Evolutionary conservation across 2,113 vertebrate genomes (phyloP).

Genomic region (Corythornis vintsioides): DNA sequence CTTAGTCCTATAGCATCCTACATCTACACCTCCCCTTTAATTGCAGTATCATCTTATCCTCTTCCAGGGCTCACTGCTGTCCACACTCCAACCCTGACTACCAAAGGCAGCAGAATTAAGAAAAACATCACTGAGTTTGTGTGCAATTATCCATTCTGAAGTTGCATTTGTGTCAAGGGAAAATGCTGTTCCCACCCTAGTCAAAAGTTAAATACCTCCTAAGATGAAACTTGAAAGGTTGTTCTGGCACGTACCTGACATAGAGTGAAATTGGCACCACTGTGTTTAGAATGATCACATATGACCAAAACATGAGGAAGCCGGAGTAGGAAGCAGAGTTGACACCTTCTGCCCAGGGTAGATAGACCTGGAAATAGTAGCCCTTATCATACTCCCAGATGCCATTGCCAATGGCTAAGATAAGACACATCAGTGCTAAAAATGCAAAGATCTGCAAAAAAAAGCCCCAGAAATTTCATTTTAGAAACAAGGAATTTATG

Average conservation of each 20-base stretch:
- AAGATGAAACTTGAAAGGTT: neutral
- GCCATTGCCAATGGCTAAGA: slow-evolving; percentile 86
- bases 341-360: slow-evolving; percentile 79
- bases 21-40: neutral
- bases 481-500: neutral
- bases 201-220: neutral
- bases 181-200: neutral
- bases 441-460: slow-evolving; percentile 86
- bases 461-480: neutral
- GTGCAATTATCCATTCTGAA: fast-evolving
- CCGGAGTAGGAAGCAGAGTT: slow-evolving; percentile 76
- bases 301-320: slow-evolving; percentile 92
- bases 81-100: neutral
- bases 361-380: slow-evolving; percentile 82
- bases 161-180: neutral
- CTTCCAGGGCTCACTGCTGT: neutral
- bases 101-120: neutral
- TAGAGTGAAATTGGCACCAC: slow-evolving; percentile 98
- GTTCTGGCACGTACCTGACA: slow-evolving; percentile 80
- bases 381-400: slow-evolving; percentile 87
- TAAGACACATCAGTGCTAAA: slow-evolving; percentile 84
- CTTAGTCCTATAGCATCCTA: neutral
- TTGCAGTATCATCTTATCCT: neutral
- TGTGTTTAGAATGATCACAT: slow-evolving; percentile 95
- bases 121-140: fast-evolving